Evolutionary conservation across 1,140 invertebrate species (phyloP).

Genomic region (Danaus plexippus): DNA sequence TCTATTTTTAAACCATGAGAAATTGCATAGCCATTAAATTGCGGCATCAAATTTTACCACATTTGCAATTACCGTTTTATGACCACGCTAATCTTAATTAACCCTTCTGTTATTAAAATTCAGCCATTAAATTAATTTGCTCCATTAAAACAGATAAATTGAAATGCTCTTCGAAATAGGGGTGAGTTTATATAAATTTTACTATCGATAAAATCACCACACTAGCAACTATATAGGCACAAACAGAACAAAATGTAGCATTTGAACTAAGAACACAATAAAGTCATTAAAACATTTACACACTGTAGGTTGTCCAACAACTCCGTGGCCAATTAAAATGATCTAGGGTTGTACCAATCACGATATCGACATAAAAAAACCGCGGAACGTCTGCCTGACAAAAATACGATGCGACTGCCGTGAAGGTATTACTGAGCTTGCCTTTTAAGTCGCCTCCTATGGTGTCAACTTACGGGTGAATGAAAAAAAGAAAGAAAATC

Average conservation of each 20-base stretch:
- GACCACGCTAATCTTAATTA: slow-evolving; percentile 11
- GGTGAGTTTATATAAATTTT: too few species aligned
- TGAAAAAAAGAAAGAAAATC: slow-evolving; percentile 34
- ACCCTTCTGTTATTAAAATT: slow-evolving; percentile 10
- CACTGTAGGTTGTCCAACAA: slow-evolving; percentile 32
- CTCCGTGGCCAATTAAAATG: slow-evolving; percentile 48
- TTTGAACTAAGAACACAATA: slow-evolving; percentile 40
- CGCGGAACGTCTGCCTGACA: slow-evolving; percentile 31
- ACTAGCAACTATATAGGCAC: slow-evolving; percentile 22
- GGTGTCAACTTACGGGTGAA: slow-evolving; percentile 40
- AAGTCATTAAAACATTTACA: slow-evolving; percentile 44
- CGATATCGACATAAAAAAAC: slow-evolving; percentile 41
- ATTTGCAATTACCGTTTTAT: slow-evolving; percentile 12
- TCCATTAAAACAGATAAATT: slow-evolving; percentile 11
- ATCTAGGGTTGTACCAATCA: slow-evolving; percentile 44
- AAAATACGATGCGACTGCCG: slow-evolving; percentile 49
- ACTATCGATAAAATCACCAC: slow-evolving; percentile 22
- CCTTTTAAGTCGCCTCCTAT: slow-evolving; percentile 47
- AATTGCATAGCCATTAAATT: slow-evolving; percentile 14
- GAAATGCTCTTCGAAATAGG: too few species aligned
- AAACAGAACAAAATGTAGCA: slow-evolving; percentile 22
- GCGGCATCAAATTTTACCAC: slow-evolving; percentile 7
- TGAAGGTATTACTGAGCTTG: slow-evolving; percentile 53
- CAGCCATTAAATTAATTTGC: slow-evolving; percentile 12
- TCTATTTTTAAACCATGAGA: slow-evolving; percentile 11